Evolutionary conservation across 92 coral and sea anemone genomes (phyloP), one percentile per base, ranked within the genome.

Genomic region (Epizoanthus stellaris): DNA sequence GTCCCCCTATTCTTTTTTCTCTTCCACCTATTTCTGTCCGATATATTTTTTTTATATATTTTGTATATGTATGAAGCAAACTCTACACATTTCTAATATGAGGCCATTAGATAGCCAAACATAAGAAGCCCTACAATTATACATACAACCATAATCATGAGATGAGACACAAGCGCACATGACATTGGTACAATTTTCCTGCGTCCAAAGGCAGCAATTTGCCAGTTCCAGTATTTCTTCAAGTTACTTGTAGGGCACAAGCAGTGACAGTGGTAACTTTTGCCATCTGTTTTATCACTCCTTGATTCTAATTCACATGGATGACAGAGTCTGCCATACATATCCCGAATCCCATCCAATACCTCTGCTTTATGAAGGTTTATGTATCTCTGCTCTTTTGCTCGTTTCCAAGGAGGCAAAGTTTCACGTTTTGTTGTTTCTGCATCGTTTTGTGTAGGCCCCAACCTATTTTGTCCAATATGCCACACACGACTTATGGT

Each of bases 401-500:
- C 95, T 62, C 85, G 88, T 76, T 94, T 94, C 98, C 97, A 91
- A 25, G 97, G 94, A n/a, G 94, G 98, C 62, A 91, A 38, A n/a
- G 23, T 36, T 9, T 89, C 87, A 40, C 45, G 66, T 3, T 81
- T 67, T 30, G 73, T 83, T 62, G 54, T 77, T 56, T 64, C 67
- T 43, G 20, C 82, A 30, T 61, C 82, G 36, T 89, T 92, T 17
- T 40, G 75, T 3, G 87, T 85, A 0, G 93, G 77, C 2, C 86
- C 73, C 19, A 88, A 54, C 60, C 88, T 89, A 67, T 84, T 91
- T 11, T 90, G 95, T 8, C 98, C 98, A 11, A 96, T 93, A 88
- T 96, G 98, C 98, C 98, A 96, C 66, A 96, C 91, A 45, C 98
- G 93, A 79, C 98, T 94, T 74, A 94, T 90, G 30, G 98, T 96